These are phyloP conservation scores for Sphaeramia orbicularis DNA, from an alignment of 2,797 vertebrate genomes.

Conservation along the genomic window DNA sequence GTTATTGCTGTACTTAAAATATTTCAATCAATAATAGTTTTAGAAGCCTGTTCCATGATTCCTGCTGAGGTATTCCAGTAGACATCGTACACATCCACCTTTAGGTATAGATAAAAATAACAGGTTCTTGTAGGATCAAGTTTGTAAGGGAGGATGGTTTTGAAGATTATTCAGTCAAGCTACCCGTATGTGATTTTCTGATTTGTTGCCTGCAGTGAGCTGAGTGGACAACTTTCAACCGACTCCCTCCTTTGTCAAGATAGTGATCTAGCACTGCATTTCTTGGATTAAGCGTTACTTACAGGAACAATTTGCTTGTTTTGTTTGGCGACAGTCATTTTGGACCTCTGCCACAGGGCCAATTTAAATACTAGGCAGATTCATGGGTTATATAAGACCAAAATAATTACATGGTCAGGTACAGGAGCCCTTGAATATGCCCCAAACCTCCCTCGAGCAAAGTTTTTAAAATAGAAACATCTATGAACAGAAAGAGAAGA, in stretches of 20 bases:
- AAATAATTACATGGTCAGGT: conserved; percentile 62
- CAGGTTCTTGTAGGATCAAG: conserved; percentile 20
- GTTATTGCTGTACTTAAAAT: conserved; percentile 1
- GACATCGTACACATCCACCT: conserved; percentile 3
- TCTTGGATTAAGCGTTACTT: conserved; percentile 50
- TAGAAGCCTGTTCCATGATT: not conserved
- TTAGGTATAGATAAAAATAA: not conserved
- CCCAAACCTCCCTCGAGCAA: conserved; percentile 21
- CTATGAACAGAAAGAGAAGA: conserved; percentile 20
- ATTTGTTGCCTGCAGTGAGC: conserved; percentile 21
- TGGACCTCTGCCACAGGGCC: conserved; percentile 42
- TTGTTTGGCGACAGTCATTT: conserved; percentile 51
- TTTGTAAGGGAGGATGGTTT: conserved; percentile 27
- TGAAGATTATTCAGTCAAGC: conserved; percentile 10
- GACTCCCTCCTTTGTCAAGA: conserved; percentile 45
- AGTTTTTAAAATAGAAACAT: conserved; percentile 43
- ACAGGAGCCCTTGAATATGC: conserved; percentile 36
- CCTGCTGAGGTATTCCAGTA: not conserved
- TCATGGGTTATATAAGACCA: conserved; percentile 52
- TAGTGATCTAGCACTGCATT: conserved; percentile 54
- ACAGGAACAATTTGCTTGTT: conserved; percentile 58
- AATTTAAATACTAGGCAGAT: conserved; percentile 54
- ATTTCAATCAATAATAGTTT: not conserved
- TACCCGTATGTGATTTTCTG: conserved; percentile 12
- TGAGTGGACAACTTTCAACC: conserved; percentile 22